Evolutionary conservation across 2,888 invertebrate genomes (phyloP), one percentile per base, ranked within the genome.

Genomic region (Osmoderma eremita): DNA sequence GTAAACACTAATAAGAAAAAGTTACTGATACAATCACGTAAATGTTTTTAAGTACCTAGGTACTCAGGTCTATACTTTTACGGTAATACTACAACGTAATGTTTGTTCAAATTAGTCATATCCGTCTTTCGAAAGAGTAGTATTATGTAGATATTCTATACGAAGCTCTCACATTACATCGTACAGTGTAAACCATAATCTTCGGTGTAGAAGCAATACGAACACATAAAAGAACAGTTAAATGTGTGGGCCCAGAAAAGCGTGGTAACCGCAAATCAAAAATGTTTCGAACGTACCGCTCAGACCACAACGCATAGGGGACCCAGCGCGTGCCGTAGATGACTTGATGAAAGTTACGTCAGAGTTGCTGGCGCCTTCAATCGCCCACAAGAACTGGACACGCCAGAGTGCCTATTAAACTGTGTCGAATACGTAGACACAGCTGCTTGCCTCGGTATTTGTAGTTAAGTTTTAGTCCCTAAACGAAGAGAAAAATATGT

Each of bases 271-370:
- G 58, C 58, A 61, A 61, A 61, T 61, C 58, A 61, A 48, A n/a
- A 61, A 61, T 48, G 45, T 58, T 58, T 61, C 45, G 58, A 45
- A 45, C 30, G 58, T 20, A 24, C 58, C 58, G 42, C 62, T 61
- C 51, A 15, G 22, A 63, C 61, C 63, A 41, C 58, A 49, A 18
- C 24, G 18, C 50, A 50, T 39, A 63, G 38, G 65, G 30, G 24
- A 56, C 38, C 10, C 42, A 74, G 74, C 76, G 77, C 77, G 77
- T 77, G 77, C 77, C 75, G 70, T 67, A 70, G 67, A 72, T 69
- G 67, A 71, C 71, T 71, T 74, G 75, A 76, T 75, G 77, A 78
- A 78, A 78, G 77, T 78, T 78, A 75, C 78, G 77, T 78, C 78
- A 78, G 75, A 74, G 71, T 71, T 70, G 70, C 75, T 78, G 78